phyloP scores from a whole-genome alignment of 2,888 invertebrate species.

The Beris morrisii region DNA sequence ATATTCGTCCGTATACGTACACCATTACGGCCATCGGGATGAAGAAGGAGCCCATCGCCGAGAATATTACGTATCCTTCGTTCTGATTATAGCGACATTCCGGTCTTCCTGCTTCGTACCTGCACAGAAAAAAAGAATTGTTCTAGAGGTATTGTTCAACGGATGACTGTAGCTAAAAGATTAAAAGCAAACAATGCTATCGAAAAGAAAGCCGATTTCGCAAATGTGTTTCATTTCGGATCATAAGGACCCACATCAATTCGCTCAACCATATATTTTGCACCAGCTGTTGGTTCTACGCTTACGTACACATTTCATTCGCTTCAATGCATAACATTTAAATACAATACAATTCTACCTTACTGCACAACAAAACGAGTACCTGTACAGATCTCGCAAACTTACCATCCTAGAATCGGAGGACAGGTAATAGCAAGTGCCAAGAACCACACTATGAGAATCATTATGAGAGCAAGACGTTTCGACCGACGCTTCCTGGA shows the following conservation, averaged over 20 bases:
- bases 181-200: slow-evolving; percentile 21
- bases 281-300: not conserved
- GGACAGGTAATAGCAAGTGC: slow-evolving; percentile 92
- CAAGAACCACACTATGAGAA: slow-evolving; percentile 86
- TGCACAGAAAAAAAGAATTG: slow-evolving; percentile 45
- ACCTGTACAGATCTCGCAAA: slow-evolving; percentile 30
- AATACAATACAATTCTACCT: not conserved
- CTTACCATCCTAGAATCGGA: slow-evolving; percentile 88
- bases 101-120: slow-evolving; percentile 73
- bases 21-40: slow-evolving; percentile 94
- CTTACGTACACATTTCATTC: not conserved
- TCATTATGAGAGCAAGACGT: slow-evolving; percentile 83
- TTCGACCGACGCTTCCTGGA: slow-evolving; percentile 85
- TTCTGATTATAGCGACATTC: slow-evolving; percentile 87
- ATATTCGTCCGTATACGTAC: slow-evolving; percentile 90
- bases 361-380: not conserved
- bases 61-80: slow-evolving; percentile 91
- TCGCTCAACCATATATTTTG: too few species aligned
- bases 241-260: too few species aligned
- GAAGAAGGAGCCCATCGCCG: slow-evolving; percentile 95
- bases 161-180: slow-evolving; percentile 1
- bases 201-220: not conserved
- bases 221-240: too few species aligned
- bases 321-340: not conserved
- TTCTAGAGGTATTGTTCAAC: not conserved